Conservation (phyloP, 1,140 invertebrate species). For the Stegodyphus dumicola region DNA sequence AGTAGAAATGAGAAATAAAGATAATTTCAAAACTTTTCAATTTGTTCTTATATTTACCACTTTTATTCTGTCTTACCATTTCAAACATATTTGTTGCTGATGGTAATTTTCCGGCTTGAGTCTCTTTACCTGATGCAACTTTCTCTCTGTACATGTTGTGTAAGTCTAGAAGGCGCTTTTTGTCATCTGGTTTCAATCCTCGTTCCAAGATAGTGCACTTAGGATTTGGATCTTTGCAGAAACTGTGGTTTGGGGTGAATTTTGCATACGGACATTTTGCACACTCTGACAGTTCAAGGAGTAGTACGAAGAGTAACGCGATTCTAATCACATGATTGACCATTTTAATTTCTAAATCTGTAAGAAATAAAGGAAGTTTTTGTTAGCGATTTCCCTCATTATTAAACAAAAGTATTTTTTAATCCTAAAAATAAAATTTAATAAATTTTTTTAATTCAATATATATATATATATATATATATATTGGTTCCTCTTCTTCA, state of each 20-base stretch:
- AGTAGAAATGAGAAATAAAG: neutral
- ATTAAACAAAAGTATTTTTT: too few relatives aligned
- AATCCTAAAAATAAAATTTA: too few relatives aligned
- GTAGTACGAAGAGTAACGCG: too few relatives aligned
- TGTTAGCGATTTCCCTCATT: too few relatives aligned
- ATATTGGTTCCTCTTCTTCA: too few relatives aligned
- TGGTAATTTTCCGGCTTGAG: neutral
- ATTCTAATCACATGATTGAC: too few relatives aligned
- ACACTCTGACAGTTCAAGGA: too few relatives aligned
- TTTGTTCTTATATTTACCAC: neutral
- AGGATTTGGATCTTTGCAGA: slow-evolving; percentile 4
- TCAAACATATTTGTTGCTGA: neutral
- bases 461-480: too few relatives aligned
- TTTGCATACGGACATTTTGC: neutral
- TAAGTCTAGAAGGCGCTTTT: neutral
- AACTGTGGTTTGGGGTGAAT: neutral
- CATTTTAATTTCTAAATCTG: too few relatives aligned
- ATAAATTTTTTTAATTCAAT: too few relatives aligned
- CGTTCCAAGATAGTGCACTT: neutral
- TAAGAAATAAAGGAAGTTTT: too few relatives aligned
- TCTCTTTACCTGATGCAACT: neutral
- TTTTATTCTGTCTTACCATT: neutral
- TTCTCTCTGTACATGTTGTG: neutral
- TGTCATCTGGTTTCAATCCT: neutral
- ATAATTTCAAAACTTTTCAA: neutral